Evolutionary conservation across 1,140 invertebrate species (phyloP), one percentile per base, ranked within the genome.

Genomic region (Drosophila trapezifrons): DNA sequence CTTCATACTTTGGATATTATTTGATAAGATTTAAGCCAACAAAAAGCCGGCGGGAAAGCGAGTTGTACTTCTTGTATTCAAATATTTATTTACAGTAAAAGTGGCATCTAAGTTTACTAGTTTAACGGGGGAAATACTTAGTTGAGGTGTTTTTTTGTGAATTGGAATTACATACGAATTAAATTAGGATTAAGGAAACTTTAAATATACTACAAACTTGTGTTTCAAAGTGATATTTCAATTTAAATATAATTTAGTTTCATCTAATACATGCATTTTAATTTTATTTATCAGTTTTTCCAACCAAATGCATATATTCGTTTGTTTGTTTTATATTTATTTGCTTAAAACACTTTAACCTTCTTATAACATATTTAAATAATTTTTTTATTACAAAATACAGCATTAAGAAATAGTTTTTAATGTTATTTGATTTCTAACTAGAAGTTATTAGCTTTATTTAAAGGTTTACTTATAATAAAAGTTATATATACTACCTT

Each of bases 11-110:
- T 13, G 0, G 1, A 15, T 27, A 2, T 29, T 13, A 35, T 18
- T 42, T 32, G 9, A 15, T 9, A 10, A 35, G 0, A 15, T 13
- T 35, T 25, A 18, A 15, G 4, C 12, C 0, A 13, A 10, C 0
- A 1, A 52, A 52, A 25, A 12, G 12, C 67, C 67, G 65, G 20
- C 67, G 67, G 67, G 13, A 57, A 35, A 9, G 9, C 1, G 2
- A 7, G 5, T 18, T 3, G 0, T 13, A 12, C 4, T 20, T 10
- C 0, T 5, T 12, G 2, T 29, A 29, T 29, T 29, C 3, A 25
- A 25, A 25, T 15, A 29, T 13, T 20, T 18, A 15, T 4, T 52
- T 15, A 9, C 8, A 18, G 12, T 6, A 12, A 29, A 29, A 15
- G 12, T 5, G 13, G 0, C 5, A 3, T 4, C 1, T 10, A 25